These are phyloP conservation scores for Cancer borealis DNA, from an alignment of 2,888 invertebrate species.

Conservation along the genomic window DNA sequence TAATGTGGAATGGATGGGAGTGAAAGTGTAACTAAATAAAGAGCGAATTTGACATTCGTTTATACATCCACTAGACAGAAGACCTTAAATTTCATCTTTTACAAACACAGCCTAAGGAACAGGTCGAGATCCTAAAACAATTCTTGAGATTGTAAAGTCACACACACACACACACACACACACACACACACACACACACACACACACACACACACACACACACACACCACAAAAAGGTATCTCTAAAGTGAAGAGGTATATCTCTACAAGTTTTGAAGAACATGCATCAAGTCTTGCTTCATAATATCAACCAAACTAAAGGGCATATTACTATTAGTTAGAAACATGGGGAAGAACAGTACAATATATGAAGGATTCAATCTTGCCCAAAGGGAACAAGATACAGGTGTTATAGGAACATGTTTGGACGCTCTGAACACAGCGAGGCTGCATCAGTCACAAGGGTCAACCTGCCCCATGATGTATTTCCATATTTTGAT, in stretches of 20 bases:
- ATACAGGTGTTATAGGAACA: conserved; percentile 61
- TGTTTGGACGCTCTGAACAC: conserved; percentile 49
- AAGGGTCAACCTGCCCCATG: conserved; percentile 48
- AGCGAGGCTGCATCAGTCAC: conserved; percentile 42
- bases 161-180: conserved; percentile 41
- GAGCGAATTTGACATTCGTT: not conserved
- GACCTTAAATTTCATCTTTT: conserved; percentile 38
- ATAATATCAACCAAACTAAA: conserved; percentile 58
- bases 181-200: conserved; percentile 42
- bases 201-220: not conserved
- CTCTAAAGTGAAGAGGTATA: not conserved
- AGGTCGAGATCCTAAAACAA: conserved; percentile 57
- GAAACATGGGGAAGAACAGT: conserved; percentile 48
- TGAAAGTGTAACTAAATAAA: not conserved
- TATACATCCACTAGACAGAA: conserved; percentile 17
- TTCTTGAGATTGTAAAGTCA: conserved; percentile 46
- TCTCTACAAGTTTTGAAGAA: not conserved
- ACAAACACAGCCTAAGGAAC: conserved; percentile 58
- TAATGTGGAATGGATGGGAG: conserved; percentile 7
- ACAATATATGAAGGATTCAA: conserved; percentile 47
- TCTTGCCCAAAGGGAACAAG: conserved; percentile 56
- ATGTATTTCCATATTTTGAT: conserved; percentile 58
- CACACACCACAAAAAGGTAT: not conserved
- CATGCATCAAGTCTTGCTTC: conserved; percentile 52
- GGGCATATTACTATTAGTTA: conserved; percentile 5